These are phyloP conservation scores for Jacana jacana DNA, from an alignment of 2,113 vertebrate genomes.

Conservation along the genomic window DNA sequence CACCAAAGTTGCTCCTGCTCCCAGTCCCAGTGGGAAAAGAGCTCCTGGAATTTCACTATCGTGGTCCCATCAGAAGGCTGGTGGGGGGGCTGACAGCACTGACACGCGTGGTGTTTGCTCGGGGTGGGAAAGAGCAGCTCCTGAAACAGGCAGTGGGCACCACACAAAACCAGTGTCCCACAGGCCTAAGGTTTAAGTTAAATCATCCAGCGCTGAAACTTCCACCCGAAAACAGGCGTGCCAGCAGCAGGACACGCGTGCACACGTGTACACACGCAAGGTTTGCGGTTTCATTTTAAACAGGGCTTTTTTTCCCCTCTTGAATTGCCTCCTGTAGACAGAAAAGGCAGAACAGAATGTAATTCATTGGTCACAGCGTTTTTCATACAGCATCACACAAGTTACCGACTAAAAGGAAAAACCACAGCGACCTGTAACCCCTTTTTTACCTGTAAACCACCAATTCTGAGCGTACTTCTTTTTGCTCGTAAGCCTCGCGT, in stretches of 20 bases:
- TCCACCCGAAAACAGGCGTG: neutral
- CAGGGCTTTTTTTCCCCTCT: neutral
- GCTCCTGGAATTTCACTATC: conserved; percentile 48
- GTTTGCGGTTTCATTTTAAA: neutral
- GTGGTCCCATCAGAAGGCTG: neutral
- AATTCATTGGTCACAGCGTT: neutral
- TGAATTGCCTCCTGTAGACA: neutral
- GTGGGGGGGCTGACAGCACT: conserved; percentile 4
- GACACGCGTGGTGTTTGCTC: conserved; percentile 18
- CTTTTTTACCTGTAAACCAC: neutral
- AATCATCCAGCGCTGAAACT: neutral
- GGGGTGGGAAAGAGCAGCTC: neutral
- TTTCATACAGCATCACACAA: neutral
- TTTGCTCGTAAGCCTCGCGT: neutral
- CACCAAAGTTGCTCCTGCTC: neutral
- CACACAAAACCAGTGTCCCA: neutral
- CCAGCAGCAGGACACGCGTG: neutral
- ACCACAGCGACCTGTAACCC: neutral
- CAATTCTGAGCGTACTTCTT: neutral
- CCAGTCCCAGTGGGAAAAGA: neutral
- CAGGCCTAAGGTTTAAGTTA: neutral
- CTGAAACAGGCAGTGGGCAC: neutral
- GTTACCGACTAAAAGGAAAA: neutral
- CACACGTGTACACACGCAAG: neutral
- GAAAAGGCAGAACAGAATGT: neutral